phyloP scores from a whole-genome alignment of 2,888 invertebrate genomes.

The Panzeria rudis region DNA sequence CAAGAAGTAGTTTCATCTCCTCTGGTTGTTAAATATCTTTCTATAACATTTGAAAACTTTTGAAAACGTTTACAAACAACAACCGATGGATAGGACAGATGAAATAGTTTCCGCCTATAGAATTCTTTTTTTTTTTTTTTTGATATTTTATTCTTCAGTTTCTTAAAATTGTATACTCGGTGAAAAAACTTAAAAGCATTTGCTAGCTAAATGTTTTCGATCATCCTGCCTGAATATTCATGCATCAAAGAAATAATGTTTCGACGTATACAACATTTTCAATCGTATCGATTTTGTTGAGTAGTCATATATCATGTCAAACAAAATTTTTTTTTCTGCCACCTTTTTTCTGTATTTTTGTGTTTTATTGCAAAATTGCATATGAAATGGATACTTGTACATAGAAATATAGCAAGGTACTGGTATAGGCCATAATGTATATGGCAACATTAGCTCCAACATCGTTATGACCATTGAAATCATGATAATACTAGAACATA shows the following conservation, averaged over 20 bases:
- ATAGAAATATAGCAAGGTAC: neutral
- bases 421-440: neutral
- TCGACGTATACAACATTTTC: conserved; percentile 23
- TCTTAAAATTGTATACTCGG: neutral
- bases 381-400: neutral
- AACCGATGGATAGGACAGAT: too few relatives aligned
- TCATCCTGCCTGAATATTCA: conserved; percentile 22
- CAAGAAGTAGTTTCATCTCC: too few relatives aligned
- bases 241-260: conserved; percentile 24
- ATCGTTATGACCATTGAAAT: conserved; percentile 26
- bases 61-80: neutral
- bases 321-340: conserved; percentile 16
- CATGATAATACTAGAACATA: conserved; percentile 2
- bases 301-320: conserved; percentile 54
- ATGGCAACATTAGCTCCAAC: neutral
- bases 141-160: neutral
- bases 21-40: too few relatives aligned
- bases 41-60: too few relatives aligned
- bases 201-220: neutral
- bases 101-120: neutral
- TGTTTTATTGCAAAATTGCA: conserved; percentile 35
- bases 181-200: neutral
- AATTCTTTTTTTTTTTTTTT: neutral
- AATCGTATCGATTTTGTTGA: conserved; percentile 51
- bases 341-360: neutral